Evolutionary conservation across 2,113 vertebrate genomes (phyloP), one percentile per base, ranked within the genome.

Genomic region (Myocastor coypus): DNA sequence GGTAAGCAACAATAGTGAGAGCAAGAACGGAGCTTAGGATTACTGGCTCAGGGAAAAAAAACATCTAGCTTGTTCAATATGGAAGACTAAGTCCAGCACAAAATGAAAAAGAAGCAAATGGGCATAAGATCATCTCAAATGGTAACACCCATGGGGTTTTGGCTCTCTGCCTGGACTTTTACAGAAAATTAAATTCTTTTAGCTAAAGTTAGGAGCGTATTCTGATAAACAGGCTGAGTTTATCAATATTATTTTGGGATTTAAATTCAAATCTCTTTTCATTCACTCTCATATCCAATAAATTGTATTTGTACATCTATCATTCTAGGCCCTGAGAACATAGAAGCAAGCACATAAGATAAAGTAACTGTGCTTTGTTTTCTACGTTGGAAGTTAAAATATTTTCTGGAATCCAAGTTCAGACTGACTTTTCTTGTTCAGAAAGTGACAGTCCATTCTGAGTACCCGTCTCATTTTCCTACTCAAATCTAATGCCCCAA

Each of bases 171-270:
- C 52, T 83, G 1, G 34, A 96, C 80, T 66, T 30, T 75, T 88
- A 73, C 7, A 87, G 64, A 91, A 91, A 75, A 28, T 75, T 78
- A 92, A 83, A 83, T 63, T 96, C n/a, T 97, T 84, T 16, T 13
- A 24, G 16, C 30, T 17, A 93, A 83, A 87, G 83, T 20, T 82
- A 61, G 37, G 30, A 77, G 68, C 83, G 8, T 8, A 83, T 94
- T 83, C 55, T n/a, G 42, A 19, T 73, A 69, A 66, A 80, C 3
- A 78, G 89, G 22, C 12, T 61, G 66, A 89, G 10, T 92, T 59
- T 55, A 88, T 89, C 61, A 57, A 69, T 91, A 84, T 75, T 42
- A 92, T 95, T 22, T 66, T 87, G 16, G 16, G 7, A 75, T 94
- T 80, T 40, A 46, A 83, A 84, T 83, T 91, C 20, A 89, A 88